Percentiles rank a stretch among this genome's conserved stretches.
Conservation (phyloP, 2,888 invertebrate species). For the Scotopteryx bipunctaria region DNA sequence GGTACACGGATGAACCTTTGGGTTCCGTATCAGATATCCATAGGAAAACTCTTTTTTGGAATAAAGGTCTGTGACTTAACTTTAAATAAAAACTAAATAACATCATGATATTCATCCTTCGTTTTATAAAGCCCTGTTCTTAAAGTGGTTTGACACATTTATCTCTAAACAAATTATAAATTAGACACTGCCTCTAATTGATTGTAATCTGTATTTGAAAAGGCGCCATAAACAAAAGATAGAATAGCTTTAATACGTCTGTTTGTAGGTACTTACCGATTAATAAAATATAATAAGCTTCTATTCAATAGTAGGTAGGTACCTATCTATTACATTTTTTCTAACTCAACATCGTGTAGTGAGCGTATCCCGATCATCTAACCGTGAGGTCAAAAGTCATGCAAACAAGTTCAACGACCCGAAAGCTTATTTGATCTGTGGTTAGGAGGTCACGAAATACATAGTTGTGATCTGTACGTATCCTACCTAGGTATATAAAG, state of each 20-base stretch:
- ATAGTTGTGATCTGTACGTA: neutral
- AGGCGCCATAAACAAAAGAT: too few relatives aligned
- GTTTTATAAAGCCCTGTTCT: too few relatives aligned
- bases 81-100: too few relatives aligned
- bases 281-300: too few relatives aligned
- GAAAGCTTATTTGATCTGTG: slow-evolving; percentile 22
- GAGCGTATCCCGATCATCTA: slow-evolving; percentile 9
- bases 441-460: slow-evolving; percentile 27
- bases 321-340: neutral
- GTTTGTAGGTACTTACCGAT: too few relatives aligned
- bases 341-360: neutral
- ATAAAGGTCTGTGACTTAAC: too few relatives aligned
- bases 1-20: slow-evolving; percentile 20
- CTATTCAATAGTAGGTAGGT: neutral
- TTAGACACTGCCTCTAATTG: too few relatives aligned
- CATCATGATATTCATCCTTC: too few relatives aligned
- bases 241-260: too few relatives aligned
- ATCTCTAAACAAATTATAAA: too few relatives aligned
- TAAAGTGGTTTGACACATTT: too few relatives aligned
- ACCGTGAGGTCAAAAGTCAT: slow-evolving; percentile 29
- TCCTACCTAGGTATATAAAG: neutral
- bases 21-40: slow-evolving; percentile 21
- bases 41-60: neutral
- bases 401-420: slow-evolving; percentile 30
- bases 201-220: too few relatives aligned